phyloP scores from a whole-genome alignment of 2,888 invertebrate species.

The Zele albiditarsus region DNA sequence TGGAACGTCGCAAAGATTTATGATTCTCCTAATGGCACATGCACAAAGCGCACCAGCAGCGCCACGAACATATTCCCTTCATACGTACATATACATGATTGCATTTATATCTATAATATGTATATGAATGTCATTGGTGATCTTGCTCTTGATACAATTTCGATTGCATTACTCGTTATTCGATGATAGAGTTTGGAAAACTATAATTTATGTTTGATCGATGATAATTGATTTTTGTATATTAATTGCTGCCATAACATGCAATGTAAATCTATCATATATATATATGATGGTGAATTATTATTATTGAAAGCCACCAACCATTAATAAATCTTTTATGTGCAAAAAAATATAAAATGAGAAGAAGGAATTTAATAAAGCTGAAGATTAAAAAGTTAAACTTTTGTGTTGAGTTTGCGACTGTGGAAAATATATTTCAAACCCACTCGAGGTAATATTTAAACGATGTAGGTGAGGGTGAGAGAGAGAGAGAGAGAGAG shows the following conservation, averaged over 20 bases:
- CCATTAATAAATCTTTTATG: too few species aligned
- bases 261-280: neutral
- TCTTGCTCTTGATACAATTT: neutral
- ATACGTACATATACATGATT: constrained; percentile 13
- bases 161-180: constrained; percentile 20
- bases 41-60: neutral
- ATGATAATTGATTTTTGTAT: neutral
- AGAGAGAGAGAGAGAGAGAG: too few species aligned
- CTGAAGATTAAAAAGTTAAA: neutral
- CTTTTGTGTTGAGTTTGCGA: neutral
- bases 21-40: constrained; percentile 26
- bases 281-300: neutral
- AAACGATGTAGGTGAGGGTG: neutral
- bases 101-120: constrained; percentile 7
- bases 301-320: neutral
- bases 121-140: constrained; percentile 9
- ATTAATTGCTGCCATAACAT: neutral
- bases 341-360: neutral
- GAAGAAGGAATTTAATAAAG: neutral
- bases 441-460: neutral
- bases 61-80: constrained; percentile 7
- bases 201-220: constrained; percentile 19
- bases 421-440: neutral
- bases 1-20: constrained; percentile 24
- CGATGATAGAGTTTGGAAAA: constrained; percentile 32